These are phyloP conservation scores for Bufo gargarizans DNA, from an alignment of 2,113 vertebrate species.

Conservation along the genomic window DNA sequence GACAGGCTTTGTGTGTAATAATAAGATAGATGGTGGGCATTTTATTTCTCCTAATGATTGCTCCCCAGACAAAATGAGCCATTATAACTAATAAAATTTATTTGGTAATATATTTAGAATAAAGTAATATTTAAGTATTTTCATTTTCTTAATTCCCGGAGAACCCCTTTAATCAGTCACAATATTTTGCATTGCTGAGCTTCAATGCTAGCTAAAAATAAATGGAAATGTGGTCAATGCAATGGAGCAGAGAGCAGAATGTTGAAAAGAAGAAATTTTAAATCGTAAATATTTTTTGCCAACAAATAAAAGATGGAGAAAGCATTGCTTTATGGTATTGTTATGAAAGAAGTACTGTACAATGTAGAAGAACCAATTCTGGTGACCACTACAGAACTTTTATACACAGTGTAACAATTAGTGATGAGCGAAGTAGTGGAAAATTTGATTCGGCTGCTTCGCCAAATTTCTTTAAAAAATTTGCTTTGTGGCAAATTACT, in stretches of 20 bases:
- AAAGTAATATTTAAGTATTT: too few species aligned
- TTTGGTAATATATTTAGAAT: too few species aligned
- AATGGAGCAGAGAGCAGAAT: neutral
- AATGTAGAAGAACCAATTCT: neutral
- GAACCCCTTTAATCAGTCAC: neutral
- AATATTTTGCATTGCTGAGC: conserved; percentile 35
- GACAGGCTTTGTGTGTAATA: too few species aligned
- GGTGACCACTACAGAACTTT: neutral
- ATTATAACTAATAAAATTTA: too few species aligned
- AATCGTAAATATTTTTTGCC: neutral
- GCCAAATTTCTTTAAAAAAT: too few species aligned
- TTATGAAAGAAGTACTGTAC: neutral
- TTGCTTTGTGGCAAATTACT: too few species aligned
- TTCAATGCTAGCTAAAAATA: conserved; percentile 17
- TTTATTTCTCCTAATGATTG: too few species aligned
- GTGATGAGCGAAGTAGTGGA: too few species aligned
- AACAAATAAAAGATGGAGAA: neutral
- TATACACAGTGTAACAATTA: neutral
- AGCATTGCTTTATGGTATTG: neutral
- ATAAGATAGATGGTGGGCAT: too few species aligned
- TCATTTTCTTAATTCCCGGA: too few species aligned
- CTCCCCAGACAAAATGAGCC: too few species aligned
- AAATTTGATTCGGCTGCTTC: too few species aligned
- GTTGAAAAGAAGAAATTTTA: neutral
- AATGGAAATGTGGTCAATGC: neutral